A percentile compares a stretch with the other conserved stretches of the same genome.
These are phyloP conservation scores for Thymallus thymallus DNA, from an alignment of 2,113 vertebrate species.

Conservation along the genomic window DNA sequence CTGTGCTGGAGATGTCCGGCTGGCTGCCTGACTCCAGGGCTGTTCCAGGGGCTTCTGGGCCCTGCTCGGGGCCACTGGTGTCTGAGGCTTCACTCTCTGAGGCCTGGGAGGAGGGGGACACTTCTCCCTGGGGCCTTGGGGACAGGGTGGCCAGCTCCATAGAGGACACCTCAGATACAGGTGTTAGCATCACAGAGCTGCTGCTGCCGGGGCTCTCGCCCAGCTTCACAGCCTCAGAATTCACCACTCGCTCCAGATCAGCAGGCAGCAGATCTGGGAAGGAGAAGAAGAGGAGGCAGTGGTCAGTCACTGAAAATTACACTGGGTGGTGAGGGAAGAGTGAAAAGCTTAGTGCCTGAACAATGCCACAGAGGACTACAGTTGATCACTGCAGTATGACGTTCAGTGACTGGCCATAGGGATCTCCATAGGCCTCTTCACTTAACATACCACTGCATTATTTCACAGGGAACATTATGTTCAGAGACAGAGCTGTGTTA, in stretches of 20 bases:
- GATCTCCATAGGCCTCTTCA: too few relatives aligned
- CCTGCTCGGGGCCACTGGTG: constrained; percentile 44
- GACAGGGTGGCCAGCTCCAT: constrained; percentile 63
- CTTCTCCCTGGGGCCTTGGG: constrained; percentile 52
- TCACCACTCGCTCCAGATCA: constrained; percentile 45
- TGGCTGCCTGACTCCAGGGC: constrained; percentile 28
- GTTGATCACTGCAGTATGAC: too few relatives aligned
- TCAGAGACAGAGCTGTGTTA: constrained; percentile 8
- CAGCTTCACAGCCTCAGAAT: constrained; percentile 52
- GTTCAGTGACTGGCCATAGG: too few relatives aligned
- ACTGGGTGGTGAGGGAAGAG: not conserved
- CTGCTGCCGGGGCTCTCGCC: constrained; percentile 66
- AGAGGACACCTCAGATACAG: constrained; percentile 63
- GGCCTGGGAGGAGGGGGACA: constrained; percentile 74
- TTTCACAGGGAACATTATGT: too few relatives aligned
- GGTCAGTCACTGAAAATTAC: constrained; percentile 1
- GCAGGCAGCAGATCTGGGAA: constrained; percentile 56
- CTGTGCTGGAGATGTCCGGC: constrained; percentile 46
- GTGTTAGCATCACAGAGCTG: constrained; percentile 70
- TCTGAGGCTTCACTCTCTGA: constrained; percentile 72
- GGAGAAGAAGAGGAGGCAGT: not conserved
- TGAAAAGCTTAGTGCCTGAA: too few relatives aligned
- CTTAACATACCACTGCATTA: too few relatives aligned
- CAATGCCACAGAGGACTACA: too few relatives aligned
- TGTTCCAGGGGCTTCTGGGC: constrained; percentile 32